A percentile compares a stretch with the other conserved stretches of the same genome.
Conservation (phyloP, 2,888 invertebrate species). For the Leptopilina myrica region DNA sequence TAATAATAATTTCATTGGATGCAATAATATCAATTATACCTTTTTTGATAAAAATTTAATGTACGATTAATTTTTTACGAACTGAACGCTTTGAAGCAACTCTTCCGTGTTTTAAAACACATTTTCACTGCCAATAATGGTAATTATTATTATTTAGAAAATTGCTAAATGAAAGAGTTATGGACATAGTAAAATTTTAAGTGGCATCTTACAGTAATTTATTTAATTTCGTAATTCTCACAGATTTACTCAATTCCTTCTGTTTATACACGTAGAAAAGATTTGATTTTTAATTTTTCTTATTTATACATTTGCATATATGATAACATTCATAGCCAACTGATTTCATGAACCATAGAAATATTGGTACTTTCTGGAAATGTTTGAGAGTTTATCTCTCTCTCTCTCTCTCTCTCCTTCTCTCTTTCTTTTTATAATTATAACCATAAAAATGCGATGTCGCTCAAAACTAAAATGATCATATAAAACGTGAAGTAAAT, state of each 20-base stretch:
- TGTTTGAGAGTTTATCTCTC: not conserved
- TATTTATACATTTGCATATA: no score
- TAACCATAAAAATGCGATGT: not conserved
- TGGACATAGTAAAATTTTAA: not conserved
- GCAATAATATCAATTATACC: no score
- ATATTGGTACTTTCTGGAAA: not conserved
- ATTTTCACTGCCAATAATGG: no score
- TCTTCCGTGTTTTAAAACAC: no score
- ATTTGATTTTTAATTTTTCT: not conserved
- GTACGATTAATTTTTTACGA: no score
- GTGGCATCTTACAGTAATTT: not conserved
- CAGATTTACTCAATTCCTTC: not conserved
- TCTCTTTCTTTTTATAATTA: not conserved
- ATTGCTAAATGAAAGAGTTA: not conserved
- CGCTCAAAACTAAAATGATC: not conserved
- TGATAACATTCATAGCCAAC: not conserved
- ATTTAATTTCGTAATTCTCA: slow-evolving; percentile 11
- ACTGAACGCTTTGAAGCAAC: no score
- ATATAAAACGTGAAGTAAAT: slow-evolving; percentile 6
- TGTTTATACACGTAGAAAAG: no score
- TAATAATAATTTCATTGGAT: no score
- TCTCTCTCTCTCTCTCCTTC: not conserved
- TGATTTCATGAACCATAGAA: not conserved
- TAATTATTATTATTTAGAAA: not conserved
- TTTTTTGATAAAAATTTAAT: no score